phyloP scores from a whole-genome alignment of 1,140 invertebrate species.

The Rhysida immarginata region DNA sequence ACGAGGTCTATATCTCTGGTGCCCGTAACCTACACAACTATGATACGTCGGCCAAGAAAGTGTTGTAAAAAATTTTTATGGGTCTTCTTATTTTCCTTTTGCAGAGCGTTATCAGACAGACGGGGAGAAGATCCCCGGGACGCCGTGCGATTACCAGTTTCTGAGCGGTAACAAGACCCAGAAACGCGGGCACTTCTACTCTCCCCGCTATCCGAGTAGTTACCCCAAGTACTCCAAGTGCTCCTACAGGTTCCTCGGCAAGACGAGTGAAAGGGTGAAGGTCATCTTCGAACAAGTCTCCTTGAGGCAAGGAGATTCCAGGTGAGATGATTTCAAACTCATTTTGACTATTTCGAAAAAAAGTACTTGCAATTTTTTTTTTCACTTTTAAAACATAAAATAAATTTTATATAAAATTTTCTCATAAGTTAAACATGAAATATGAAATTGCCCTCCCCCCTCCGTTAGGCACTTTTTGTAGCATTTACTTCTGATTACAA shows the following conservation, averaged over 20 bases:
- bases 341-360: too few species aligned
- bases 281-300: slow-evolving; percentile 28
- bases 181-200: slow-evolving; percentile 55
- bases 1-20: too few species aligned
- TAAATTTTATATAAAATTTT: too few species aligned
- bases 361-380: too few species aligned
- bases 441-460: too few species aligned
- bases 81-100: slow-evolving; percentile 23
- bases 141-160: slow-evolving; percentile 62
- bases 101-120: slow-evolving; percentile 56
- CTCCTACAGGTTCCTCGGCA: slow-evolving; percentile 50
- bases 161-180: slow-evolving; percentile 44
- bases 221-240: slow-evolving; percentile 65
- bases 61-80: slow-evolving; percentile 10
- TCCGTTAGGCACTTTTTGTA: too few species aligned
- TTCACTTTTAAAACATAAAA: too few species aligned
- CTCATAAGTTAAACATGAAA: too few species aligned
- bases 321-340: too few species aligned
- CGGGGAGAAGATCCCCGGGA: slow-evolving; percentile 47
- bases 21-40: too few species aligned
- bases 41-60: too few species aligned
- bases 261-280: slow-evolving; percentile 28
- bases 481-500: too few species aligned
- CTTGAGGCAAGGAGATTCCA: slow-evolving; percentile 23
- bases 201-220: slow-evolving; percentile 63